A percentile compares a stretch with the other conserved stretches of the same genome.
Conservation (phyloP, 2,888 invertebrate species). For the Amphipoea oculea region DNA sequence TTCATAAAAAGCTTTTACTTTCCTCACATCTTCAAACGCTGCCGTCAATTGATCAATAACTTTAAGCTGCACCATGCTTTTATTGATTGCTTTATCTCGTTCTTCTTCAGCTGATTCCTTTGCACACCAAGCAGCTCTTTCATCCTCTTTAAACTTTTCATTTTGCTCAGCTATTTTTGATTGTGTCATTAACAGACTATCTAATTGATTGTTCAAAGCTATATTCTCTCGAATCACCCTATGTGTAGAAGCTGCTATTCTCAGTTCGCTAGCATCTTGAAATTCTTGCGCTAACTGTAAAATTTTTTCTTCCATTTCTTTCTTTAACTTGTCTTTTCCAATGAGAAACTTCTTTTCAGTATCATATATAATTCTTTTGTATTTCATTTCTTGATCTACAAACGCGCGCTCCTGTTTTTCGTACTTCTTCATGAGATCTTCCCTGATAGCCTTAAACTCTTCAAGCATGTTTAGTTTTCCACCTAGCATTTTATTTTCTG, state of each 20-base stretch:
- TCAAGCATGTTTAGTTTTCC: slow-evolving; percentile 97
- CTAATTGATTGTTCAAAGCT: slow-evolving; percentile 94
- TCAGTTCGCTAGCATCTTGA: slow-evolving; percentile 95
- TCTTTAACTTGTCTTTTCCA: slow-evolving; percentile 95
- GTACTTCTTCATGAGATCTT: slow-evolving; percentile 95
- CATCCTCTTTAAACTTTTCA: slow-evolving; percentile 90
- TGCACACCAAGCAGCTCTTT: slow-evolving; percentile 89
- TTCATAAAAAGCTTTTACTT: slow-evolving; percentile 84
- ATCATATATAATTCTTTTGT: slow-evolving; percentile 94
- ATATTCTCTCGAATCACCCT: slow-evolving; percentile 96
- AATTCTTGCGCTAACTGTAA: slow-evolving; percentile 95
- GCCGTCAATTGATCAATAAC: slow-evolving; percentile 91
- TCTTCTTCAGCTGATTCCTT: slow-evolving; percentile 91
- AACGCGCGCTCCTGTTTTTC: slow-evolving; percentile 94
- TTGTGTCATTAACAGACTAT: slow-evolving; percentile 92
- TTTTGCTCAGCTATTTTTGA: slow-evolving; percentile 92
- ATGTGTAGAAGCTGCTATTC: slow-evolving; percentile 97
- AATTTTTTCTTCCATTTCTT: slow-evolving; percentile 95
- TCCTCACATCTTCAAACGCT: slow-evolving; percentile 90
- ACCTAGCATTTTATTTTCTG: slow-evolving; percentile 95
- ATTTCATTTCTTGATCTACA: slow-evolving; percentile 94
- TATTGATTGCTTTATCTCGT: slow-evolving; percentile 91
- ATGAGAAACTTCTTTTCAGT: slow-evolving; percentile 94
- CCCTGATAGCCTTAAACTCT: slow-evolving; percentile 96
- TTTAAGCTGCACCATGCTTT: slow-evolving; percentile 91